Base-by-base conservation (phyloP, 2,113 vertebrate species). In the Heterotilapia buettikoferi region DNA sequence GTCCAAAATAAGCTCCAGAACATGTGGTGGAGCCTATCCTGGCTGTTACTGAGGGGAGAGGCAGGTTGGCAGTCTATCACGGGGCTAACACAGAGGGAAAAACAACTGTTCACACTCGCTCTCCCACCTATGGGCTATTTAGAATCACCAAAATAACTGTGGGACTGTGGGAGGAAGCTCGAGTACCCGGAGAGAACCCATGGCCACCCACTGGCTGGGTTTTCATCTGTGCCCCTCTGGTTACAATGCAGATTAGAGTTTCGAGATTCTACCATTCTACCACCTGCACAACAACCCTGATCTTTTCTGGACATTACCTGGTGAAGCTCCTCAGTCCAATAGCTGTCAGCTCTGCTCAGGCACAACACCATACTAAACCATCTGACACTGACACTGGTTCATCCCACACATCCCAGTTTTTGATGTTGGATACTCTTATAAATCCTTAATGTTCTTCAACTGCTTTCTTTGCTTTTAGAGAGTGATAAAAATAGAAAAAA, bases 261-360 rank as follows among this genome's bases (percentile, higher is more conserved):
- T 26, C 0, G 43, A 50, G 24, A 76, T 76, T 47, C 2, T 47
- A 7, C 24, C 4, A 76, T n/a, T n/a, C n/a, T n/a, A n/a, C n/a
- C n/a, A n/a, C n/a, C 24, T 76, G 68, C 68, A 76, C 14, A 18
- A 29, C 71, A 50, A 29, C 43, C 24, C 43, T 76, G 71, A 76
- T 50, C 43, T 76, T 26, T 31, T 76, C 24, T 76, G 26, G 0
- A 31, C 24, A 50, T 47, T 76, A 47, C 43, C 43, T 19, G 6
- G 21, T 76, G 71, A 76, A 50, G 71, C 43, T 76, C 71, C 71
- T 19, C 24, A 29, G 43, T 31, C 26, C 71, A 50, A 50, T 76
- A 29, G 26, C 71, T 50, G 24, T 19, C 9, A 47, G 14, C 66
- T 43, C 12, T 26, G 4, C 38, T 71, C 66, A 43, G 66, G 66